These are phyloP conservation scores for Pelecanus crispus DNA, from an alignment of 2,113 vertebrate species.

Conservation along the genomic window DNA sequence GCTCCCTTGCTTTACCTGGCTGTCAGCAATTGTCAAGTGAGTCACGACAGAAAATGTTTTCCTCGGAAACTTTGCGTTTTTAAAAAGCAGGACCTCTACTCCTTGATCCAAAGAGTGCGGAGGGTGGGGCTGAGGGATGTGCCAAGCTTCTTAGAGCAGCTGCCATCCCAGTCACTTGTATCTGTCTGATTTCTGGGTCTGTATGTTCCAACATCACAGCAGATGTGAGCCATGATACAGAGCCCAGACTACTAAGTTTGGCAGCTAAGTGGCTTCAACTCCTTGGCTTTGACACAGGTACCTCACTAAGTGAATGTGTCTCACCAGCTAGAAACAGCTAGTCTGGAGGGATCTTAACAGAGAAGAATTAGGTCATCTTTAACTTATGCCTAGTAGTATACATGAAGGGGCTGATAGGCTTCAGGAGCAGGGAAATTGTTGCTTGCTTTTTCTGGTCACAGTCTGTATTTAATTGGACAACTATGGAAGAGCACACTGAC, in stretches of 20 bases:
- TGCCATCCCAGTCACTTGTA: fast-evolving
- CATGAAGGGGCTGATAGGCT: not conserved
- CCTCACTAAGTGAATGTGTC: not conserved
- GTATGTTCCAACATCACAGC: not conserved
- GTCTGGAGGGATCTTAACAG: not conserved
- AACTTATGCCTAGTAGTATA: fast-evolving
- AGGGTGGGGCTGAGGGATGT: not conserved
- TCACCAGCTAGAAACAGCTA: not conserved
- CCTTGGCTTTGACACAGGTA: not conserved
- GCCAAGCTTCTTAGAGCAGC: not conserved
- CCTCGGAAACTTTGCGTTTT: not conserved
- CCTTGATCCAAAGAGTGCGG: not conserved
- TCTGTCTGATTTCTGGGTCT: not conserved
- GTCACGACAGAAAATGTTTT: not conserved
- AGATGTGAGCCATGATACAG: not conserved
- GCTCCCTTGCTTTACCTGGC: not conserved
- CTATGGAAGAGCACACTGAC: not conserved
- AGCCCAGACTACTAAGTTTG: not conserved
- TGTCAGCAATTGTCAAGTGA: not conserved
- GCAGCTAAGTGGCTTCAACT: not conserved
- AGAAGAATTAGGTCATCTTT: not conserved
- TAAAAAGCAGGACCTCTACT: not conserved
- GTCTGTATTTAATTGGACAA: not conserved
- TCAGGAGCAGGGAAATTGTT: not conserved
- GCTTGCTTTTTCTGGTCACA: not conserved